These are phyloP conservation scores for Trididemnum clinides DNA, from an alignment of 23 tunicate genomes.

Conservation along the genomic window DNA sequence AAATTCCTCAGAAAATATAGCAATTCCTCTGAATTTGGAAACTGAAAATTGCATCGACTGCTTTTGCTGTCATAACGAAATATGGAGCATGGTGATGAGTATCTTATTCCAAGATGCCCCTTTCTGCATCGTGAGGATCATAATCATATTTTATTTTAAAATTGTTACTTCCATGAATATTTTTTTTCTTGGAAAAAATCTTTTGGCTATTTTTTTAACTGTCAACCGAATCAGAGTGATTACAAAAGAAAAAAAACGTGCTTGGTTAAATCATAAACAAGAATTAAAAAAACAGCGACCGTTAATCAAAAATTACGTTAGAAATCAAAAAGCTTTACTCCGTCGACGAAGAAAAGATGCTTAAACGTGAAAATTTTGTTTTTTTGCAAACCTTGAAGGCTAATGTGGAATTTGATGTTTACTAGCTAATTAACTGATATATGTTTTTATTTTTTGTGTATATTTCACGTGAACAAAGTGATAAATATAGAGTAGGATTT, in stretches of 20 bases:
- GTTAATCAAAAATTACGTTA: too few species aligned
- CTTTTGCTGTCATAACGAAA: slow-evolving; percentile 54
- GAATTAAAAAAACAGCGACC: too few species aligned
- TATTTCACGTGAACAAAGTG: too few species aligned
- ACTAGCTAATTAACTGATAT: too few species aligned
- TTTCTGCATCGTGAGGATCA: slow-evolving; percentile 42
- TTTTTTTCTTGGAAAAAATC: slow-evolving; percentile 51
- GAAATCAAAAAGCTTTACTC: too few species aligned
- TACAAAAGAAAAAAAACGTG: background rate
- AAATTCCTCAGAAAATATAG: background rate
- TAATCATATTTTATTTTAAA: slow-evolving; percentile 26
- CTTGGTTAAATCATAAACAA: slow-evolving; percentile 59
- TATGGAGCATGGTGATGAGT: slow-evolving; percentile 48
- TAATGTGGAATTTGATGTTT: too few species aligned
- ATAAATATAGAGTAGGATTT: too few species aligned
- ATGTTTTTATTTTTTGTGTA: too few species aligned
- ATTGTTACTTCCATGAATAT: slow-evolving; percentile 39
- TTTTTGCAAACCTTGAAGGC: too few species aligned
- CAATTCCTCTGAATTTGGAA: background rate
- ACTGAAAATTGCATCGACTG: background rate
- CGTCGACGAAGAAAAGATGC: too few species aligned
- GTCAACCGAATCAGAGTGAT: slow-evolving; percentile 50
- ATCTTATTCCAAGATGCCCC: slow-evolving; percentile 63
- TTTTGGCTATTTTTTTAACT: slow-evolving; percentile 24
- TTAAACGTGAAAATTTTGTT: too few species aligned